A percentile compares a stretch with the other conserved stretches of the same genome.
Evolutionary conservation across 1,140 invertebrate species (phyloP).

Genomic region (Bombyx mori): ASM3026992v2 NC_085130.1:12119501-12120000

Average conservation of each 20-base stretch:
- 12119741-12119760: not conserved
- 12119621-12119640: not conserved
- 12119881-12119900: not conserved
- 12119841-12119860: not conserved
- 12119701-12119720: not conserved
- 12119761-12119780: too few species aligned
- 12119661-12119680: not conserved
- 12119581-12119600: too few species aligned
- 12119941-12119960: not conserved
- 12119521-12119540: too few species aligned
- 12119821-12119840: not conserved
- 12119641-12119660: conserved; percentile 1
- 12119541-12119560: too few species aligned
- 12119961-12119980: not conserved
- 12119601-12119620: too few species aligned
- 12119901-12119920: not conserved
- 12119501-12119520: too few species aligned
- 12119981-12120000: conserved; percentile 16
- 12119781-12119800: too few species aligned
- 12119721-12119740: not conserved
- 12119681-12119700: not conserved
- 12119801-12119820: too few species aligned
- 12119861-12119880: not conserved
- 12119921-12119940: not conserved
- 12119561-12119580: too few species aligned